These are phyloP conservation scores for Paralvinella palmiformis DNA, from an alignment of 1,140 invertebrate species.

Conservation along the genomic window DNA sequence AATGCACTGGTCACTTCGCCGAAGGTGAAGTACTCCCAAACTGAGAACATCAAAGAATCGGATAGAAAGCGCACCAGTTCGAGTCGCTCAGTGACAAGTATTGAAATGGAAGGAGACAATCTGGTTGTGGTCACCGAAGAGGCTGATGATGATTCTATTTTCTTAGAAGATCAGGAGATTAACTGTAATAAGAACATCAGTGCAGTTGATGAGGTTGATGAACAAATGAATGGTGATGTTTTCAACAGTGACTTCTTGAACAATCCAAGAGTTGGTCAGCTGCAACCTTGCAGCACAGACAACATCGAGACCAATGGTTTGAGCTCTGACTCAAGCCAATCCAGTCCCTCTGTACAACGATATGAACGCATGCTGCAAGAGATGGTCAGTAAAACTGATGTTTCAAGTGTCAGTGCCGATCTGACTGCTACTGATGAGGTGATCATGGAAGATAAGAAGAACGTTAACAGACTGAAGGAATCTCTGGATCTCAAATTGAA, in stretches of 20 bases:
- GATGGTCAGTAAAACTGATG: too few species aligned
- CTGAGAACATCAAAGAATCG: neutral
- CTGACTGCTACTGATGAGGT: too few species aligned
- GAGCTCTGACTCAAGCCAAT: conserved; percentile 35
- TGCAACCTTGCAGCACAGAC: too few species aligned
- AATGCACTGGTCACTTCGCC: conserved; percentile 36
- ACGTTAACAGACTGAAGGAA: conserved; percentile 14
- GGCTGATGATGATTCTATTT: too few species aligned
- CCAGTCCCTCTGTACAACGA: conserved; percentile 28
- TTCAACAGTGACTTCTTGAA: too few species aligned
- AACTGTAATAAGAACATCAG: too few species aligned
- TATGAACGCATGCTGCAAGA: conserved; percentile 17
- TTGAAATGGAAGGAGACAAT: conserved; percentile 47
- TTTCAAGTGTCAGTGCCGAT: too few species aligned
- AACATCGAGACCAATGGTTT: conserved; percentile 33
- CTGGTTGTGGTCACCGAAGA: conserved; percentile 45
- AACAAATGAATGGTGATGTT: too few species aligned
- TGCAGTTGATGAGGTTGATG: too few species aligned
- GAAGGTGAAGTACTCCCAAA: neutral
- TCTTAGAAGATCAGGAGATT: too few species aligned
- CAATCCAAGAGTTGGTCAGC: too few species aligned
- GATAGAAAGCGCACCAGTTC: conserved; percentile 3
- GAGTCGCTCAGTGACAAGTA: conserved; percentile 23
- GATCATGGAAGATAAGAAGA: too few species aligned
- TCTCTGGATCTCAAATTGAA: conserved; percentile 15